Evolutionary conservation across 2,113 vertebrate species (phyloP).

Genomic region (Pelusios castaneus): DNA sequence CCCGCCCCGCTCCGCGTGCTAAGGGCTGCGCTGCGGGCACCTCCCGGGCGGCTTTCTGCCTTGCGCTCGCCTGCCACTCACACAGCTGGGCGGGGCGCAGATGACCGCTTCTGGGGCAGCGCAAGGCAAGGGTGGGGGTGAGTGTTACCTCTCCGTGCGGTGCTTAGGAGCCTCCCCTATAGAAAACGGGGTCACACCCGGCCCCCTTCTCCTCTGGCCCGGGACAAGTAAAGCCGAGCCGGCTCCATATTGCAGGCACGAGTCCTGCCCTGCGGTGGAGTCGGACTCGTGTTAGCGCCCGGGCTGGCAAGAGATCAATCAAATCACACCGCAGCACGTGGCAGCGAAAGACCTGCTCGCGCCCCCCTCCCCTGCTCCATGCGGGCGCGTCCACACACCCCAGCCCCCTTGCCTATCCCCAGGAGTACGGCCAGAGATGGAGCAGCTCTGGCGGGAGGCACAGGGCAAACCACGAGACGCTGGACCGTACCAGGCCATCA

Average conservation of each 20-base stretch:
- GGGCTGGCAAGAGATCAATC: not conserved
- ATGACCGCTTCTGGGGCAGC: not conserved
- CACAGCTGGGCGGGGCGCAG: too few species aligned
- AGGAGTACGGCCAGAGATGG: not conserved
- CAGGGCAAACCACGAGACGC: not conserved
- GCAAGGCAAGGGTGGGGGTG: too few species aligned
- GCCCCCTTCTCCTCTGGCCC: not conserved
- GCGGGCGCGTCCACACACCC: too few species aligned
- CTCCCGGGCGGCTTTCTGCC: not conserved
- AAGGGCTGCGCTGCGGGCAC: not conserved
- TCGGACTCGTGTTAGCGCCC: not conserved
- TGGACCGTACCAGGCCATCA: not conserved
- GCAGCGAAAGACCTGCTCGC: too few species aligned
- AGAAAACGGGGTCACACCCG: not conserved
- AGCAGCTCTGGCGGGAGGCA: not conserved
- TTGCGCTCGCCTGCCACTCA: not conserved
- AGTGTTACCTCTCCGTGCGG: too few species aligned
- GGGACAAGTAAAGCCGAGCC: not conserved
- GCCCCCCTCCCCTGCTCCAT: too few species aligned
- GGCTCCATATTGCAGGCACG: not conserved
- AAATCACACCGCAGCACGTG: too few species aligned
- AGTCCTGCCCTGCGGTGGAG: too few species aligned
- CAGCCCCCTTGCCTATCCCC: not conserved
- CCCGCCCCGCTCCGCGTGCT: not conserved
- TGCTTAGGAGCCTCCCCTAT: not conserved